Base-by-base conservation (phyloP, 2,797 vertebrate species). In the Hippocampus kuda region DNA sequence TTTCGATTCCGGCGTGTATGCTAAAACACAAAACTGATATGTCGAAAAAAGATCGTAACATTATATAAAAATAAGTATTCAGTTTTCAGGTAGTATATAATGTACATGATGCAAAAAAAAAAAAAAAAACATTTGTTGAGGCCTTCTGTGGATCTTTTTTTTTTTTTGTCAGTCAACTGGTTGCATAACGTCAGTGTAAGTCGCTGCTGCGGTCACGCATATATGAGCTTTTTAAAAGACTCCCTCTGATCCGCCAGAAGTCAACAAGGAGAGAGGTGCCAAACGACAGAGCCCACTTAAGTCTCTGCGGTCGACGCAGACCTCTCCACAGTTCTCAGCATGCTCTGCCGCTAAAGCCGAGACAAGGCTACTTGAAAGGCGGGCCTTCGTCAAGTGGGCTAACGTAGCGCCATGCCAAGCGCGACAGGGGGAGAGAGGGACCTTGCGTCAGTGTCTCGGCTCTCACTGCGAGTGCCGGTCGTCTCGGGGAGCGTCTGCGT, bases 381-480 rank as follows among this genome's bases (percentile, higher is more conserved):
- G 69, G 48, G 64, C 67, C 69, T 74, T 75, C 51, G 67, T 70
- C 68, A 75, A 78, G 54, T 66, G 76, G 64, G 67, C 72, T 66
- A 66, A 57, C 16, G 1, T 42, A 46, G 59, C 12, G 68, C 68
- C 65, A 49, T 57, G 26, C 41, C 67, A 69, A 38, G 75, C 63
- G 30, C 51, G 66, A 49, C 2, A 38, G 68, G 67, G 53, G 24
- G 30, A 38, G 34, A 38, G 34, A 7, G 34, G 65, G 26, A 61
- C 38, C 42, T 4, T 56, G 57, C 65, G 63, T 82, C 80, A 82
- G 71, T 83, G 68, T 67, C 22, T n/a, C 65, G 51, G 67, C 68
- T 72, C 56, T 71, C 54, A 79, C 77, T 79, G 71, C 73, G 71
- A 75, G 34, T 65, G 63, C 22, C 30, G 41, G 49, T 54, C 38